phyloP scores from a whole-genome alignment of 2,888 invertebrate genomes.

The Drosophila mulleri region DNA sequence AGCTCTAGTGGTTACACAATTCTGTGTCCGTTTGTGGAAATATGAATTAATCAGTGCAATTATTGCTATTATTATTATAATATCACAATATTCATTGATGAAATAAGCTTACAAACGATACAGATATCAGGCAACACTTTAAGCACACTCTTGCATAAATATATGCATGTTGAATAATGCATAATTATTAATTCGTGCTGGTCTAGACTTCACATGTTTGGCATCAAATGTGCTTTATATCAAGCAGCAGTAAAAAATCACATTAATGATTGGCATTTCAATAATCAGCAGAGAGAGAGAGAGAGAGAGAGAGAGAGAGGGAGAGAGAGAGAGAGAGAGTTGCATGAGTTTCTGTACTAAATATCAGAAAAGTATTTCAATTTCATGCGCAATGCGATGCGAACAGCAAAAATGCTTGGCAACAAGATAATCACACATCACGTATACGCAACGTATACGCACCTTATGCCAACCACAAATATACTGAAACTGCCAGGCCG shows the following conservation, averaged over 20 bases:
- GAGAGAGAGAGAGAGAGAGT: background rate
- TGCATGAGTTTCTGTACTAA: constrained; percentile 53
- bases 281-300: constrained; percentile 19
- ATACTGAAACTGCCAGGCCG: constrained; percentile 13
- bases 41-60: background rate
- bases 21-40: background rate
- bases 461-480: constrained; percentile 35
- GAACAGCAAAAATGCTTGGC: constrained; percentile 23
- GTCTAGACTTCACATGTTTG: background rate
- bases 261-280: constrained; percentile 35
- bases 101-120: background rate
- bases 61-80: background rate
- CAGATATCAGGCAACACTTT: background rate
- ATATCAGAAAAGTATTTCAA: constrained; percentile 65
- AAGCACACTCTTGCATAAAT: background rate
- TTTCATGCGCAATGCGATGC: constrained; percentile 40
- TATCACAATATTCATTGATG: background rate
- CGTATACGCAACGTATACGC: constrained; percentile 61
- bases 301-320: too few relatives aligned
- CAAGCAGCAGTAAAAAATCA: background rate
- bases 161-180: constrained; percentile 20
- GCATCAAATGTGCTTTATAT: background rate
- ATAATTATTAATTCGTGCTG: background rate
- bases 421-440: constrained; percentile 73
- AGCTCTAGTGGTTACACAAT: background rate